Evolutionary conservation across 2,888 invertebrate genomes (phyloP).

Genomic region (Leptopilina syphax): DNA sequence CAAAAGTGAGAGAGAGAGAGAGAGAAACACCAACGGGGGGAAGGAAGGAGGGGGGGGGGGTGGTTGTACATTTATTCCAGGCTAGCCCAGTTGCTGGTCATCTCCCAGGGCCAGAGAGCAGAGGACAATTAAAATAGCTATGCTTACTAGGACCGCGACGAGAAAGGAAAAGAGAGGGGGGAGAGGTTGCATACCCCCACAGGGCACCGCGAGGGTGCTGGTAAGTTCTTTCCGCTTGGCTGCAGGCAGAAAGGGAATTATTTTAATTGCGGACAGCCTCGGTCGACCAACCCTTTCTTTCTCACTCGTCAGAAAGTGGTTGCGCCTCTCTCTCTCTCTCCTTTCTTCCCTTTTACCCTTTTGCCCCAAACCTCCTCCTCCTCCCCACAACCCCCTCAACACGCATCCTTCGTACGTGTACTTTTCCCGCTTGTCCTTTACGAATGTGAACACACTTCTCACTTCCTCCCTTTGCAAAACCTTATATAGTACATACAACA

Average conservation of each 20-base stretch:
- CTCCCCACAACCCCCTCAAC: not conserved
- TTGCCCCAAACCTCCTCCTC: not conserved
- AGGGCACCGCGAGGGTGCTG: constrained; percentile 69
- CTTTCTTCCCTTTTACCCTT: constrained; percentile 26
- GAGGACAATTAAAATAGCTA: constrained; percentile 76
- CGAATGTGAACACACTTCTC: constrained; percentile 7
- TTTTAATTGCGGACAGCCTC: constrained; percentile 77
- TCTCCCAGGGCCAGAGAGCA: constrained; percentile 61
- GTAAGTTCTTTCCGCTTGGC: constrained; percentile 77
- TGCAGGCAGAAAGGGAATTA: constrained; percentile 77
- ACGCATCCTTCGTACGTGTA: constrained; percentile 38
- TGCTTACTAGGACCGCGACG: constrained; percentile 67
- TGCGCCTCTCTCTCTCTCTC: constrained; percentile 12
- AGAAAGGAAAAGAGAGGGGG: constrained; percentile 50
- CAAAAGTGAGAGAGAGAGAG: constrained; percentile 40
- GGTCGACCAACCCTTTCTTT: constrained; percentile 71
- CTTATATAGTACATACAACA: not conserved
- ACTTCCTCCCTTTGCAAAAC: constrained; percentile 11
- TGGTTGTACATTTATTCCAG: constrained; percentile 62
- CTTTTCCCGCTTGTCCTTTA: constrained; percentile 19
- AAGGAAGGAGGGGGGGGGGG: constrained; percentile 32
- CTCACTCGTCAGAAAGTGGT: constrained; percentile 46
- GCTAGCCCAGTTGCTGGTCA: constrained; percentile 65
- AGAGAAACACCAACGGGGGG: too few species aligned
- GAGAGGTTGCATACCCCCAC: constrained; percentile 48